Evolutionary conservation across 2,797 vertebrate genomes (phyloP), one percentile per base, ranked within the genome.

Genomic region (Cuniculus paca): DNA sequence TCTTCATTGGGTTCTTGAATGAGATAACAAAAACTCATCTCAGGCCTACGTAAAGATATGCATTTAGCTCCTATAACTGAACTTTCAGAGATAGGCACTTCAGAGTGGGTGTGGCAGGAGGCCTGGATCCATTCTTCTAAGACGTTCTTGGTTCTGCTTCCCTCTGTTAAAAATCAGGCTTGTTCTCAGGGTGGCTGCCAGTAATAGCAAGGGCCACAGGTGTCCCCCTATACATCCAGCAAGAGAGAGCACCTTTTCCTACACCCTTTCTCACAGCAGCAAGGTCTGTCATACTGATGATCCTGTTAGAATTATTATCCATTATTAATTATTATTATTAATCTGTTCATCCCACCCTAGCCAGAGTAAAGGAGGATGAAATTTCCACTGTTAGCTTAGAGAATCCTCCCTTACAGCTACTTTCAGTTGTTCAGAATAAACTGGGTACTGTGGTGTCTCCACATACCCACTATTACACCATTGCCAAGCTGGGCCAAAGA

Each of bases 71-170:
- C 0, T 36, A 28, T 54, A 54, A 74, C 50, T 19, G 36, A 10
- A 86, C 52, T 58, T 91, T 7, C 22, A 39, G 58, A 84, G 48
- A 65, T 36, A 86, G 58, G 79, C 52, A 74, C 39, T 70, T 92
- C 31, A 6, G 5, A 34, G 65, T 28, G 1, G 36, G 19, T 63
- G 36, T 63, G 14, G 34, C 26, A n/a, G 31, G 68, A 68, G 16
- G 16, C 39, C 61, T 1, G 45, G 50, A 48, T 80, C 58, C 70
- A 31, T 68, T 83, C 58, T 20, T 84, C 83, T 22, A 34, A 26
- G 58, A 58, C 42, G 48, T 91, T 74, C 70, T 87, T 45, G 34
- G 26, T 63, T 97, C 79, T 97, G 20, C 9, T 89, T 11, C 70
- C n/a, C n/a, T 80, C 34, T 1, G 0, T 28, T n/a, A n/a, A n/a